Conservation (phyloP, 2,797 vertebrate species). For the Pangasius sanitwongsei region DNA sequence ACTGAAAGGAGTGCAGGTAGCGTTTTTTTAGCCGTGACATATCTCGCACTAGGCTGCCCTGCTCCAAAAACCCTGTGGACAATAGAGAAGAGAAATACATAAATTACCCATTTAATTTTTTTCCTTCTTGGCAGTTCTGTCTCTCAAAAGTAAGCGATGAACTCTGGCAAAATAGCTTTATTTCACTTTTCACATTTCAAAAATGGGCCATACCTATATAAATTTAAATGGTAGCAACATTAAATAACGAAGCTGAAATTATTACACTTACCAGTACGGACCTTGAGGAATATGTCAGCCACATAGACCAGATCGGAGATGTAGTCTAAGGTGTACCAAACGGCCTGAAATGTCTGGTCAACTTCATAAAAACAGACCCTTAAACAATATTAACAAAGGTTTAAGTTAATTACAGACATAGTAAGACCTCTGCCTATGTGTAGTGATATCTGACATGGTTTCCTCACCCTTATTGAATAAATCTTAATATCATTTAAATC, state of each 20-base stretch:
- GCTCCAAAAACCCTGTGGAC: slow-evolving; percentile 84
- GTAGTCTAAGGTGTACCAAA: slow-evolving; percentile 86
- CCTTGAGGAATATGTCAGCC: slow-evolving; percentile 77
- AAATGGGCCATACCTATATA: neutral
- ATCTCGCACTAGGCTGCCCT: slow-evolving; percentile 86
- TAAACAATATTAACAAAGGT: slow-evolving; percentile 36
- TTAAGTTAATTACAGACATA: neutral
- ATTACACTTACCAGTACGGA: slow-evolving; percentile 79
- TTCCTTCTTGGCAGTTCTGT: neutral
- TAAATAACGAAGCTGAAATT: neutral
- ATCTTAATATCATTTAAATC: neutral
- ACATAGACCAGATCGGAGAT: slow-evolving; percentile 83
- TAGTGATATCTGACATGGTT: neutral
- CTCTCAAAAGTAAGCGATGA: neutral
- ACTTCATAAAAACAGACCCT: slow-evolving; percentile 84
- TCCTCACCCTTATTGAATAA: neutral
- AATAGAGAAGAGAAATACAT: slow-evolving; percentile 3
- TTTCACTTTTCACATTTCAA: neutral
- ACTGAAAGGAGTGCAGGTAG: slow-evolving; percentile 78
- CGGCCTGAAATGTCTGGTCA: slow-evolving; percentile 70
- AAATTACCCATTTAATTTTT: neutral
- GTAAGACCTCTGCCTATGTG: neutral
- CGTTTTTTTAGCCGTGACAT: slow-evolving; percentile 62
- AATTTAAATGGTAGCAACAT: neutral
- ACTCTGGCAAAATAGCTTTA: neutral